Base-by-base conservation (phyloP, 2,113 vertebrate species). In the Beaufortia kweichowensis region DNA sequence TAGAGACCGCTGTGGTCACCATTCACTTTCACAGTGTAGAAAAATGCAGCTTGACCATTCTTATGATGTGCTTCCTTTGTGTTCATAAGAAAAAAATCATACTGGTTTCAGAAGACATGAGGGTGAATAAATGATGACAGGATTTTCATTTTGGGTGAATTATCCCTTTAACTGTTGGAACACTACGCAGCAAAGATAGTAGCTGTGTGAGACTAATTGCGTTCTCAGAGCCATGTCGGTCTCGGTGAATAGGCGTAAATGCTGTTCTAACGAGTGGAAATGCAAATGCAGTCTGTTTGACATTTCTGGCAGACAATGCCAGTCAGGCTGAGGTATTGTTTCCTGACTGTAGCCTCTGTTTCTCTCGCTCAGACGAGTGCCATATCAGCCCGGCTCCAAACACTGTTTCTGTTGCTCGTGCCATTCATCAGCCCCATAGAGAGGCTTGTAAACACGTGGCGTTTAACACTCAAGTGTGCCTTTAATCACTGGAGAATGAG, bases 401-500 rank as follows among this genome's bases (percentile, higher is more conserved):
- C 53, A 57, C 63, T 75, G 79, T 79, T 76, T 48, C 72, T 60
- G 71, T 76, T 24, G 71, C 39, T 46, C 41, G 39, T 48, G n/a
- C 46, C 77, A 79, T 84, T 79, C 74, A 81, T 78, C 82, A 81
- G 79, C 29, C 79, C 80, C 77, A 46, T 61, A 60, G 80, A 83
- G 81, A 71, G 61, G 29, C 64, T 65, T 81, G 61, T 78, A 82
- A 79, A 82, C 73, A 78, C 67, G 43, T 74, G 21, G 48, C 26
- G 57, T 68, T 67, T 84, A 82, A 80, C 66, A 60, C 77, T 77
- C 80, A 39, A 70, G 80, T 31, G 80, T 78, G 77, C 29, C 65
- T 72, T 80, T 78, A 82, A 79, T 82, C 78, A 84, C 70, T 71
- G 61, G 76, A 84, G 78, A 84, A 82, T 70, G 78, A 78, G 65